phyloP scores from a whole-genome alignment of 2,797 vertebrate genomes.

The Danionella dracula region DNA sequence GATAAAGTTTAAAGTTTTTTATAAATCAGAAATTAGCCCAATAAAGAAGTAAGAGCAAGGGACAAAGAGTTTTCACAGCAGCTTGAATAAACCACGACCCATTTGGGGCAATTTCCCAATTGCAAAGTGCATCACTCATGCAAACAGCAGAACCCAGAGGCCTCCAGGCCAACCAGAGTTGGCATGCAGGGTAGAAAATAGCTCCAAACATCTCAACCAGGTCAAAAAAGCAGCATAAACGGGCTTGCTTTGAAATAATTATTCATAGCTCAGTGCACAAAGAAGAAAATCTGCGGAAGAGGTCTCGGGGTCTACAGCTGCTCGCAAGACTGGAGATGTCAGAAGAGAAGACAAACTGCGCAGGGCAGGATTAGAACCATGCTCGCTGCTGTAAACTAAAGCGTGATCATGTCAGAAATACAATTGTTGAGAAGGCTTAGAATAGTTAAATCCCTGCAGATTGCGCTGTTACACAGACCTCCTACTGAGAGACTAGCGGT shows the following conservation, averaged over 20 bases:
- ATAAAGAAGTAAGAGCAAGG: not conserved
- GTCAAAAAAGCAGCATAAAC: not conserved
- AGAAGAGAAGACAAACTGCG: constrained; percentile 11
- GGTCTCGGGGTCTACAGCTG: not conserved
- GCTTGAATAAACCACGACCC: not conserved
- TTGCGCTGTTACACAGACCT: constrained; percentile 13
- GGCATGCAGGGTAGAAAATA: not conserved
- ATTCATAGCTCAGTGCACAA: constrained; percentile 1
- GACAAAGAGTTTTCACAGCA: constrained; percentile 11
- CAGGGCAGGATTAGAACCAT: constrained; percentile 29
- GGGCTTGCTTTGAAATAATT: constrained; percentile 6
- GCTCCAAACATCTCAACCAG: not conserved
- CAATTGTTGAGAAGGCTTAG: constrained; percentile 41
- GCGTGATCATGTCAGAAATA: constrained; percentile 35
- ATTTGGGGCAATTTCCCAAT: not conserved
- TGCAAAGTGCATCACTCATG: not conserved
- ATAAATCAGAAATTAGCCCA: too few species aligned
- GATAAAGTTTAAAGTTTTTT: too few species aligned
- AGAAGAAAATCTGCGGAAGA: not conserved
- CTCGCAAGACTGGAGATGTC: constrained; percentile 7
- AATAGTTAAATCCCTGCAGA: constrained; percentile 37
- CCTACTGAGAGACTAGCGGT: constrained; percentile 15
- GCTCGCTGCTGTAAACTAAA: constrained; percentile 26
- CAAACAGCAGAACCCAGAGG: not conserved
- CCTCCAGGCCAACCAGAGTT: not conserved